Evolutionary conservation across 1,140 invertebrate species (phyloP), one percentile per base, ranked within the genome.

Genomic region (Brachionus rotundiformis): DNA sequence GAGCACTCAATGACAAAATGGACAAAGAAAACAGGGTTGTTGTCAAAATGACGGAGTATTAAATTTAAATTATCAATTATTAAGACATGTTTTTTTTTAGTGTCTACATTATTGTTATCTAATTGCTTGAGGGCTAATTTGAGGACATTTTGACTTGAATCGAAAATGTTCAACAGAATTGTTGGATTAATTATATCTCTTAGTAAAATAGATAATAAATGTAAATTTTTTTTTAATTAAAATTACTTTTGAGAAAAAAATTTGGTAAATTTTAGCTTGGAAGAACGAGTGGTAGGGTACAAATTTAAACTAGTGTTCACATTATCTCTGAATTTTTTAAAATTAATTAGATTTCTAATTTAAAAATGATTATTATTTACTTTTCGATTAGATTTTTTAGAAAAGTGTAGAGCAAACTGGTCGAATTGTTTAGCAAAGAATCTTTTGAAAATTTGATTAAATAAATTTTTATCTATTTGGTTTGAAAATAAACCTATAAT

Each of bases 1-100:
- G 29, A 19, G 47, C 47, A 79, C 27, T 79, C 47, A 11, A 79
- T 59, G 3, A 54, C 19, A 79, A 79, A 79, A 27, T 41, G 76
- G 25, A 79, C 11, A 5, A 79, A 25, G 11, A n/a, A 19, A n/a
- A 79, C 4, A 13, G 76, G 76, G 13, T 79, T 79, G 10, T 33
- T 36, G 11, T 63, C 59, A 11, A 79, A 79, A 36, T 54, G 44
- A 39, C 76, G 29, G 8, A 79, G 19, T 54, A 79, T 0, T 5
- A 79, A 31, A 31, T 79, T 79, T 13, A 79, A 16, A 13, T 79
- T 63, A 19, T 79, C 76, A 5, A 79, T n/a, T 1, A 79, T 23
- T n/a, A 73, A 25, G 31, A 25, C 16, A 23, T 19, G 59, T 79
- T 79, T 79, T 54, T 63, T 54, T 63, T 79, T 54, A n/a, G n/a